Evolutionary conservation across 2,797 vertebrate genomes (phyloP).

Genomic region (Alca torda): DNA sequence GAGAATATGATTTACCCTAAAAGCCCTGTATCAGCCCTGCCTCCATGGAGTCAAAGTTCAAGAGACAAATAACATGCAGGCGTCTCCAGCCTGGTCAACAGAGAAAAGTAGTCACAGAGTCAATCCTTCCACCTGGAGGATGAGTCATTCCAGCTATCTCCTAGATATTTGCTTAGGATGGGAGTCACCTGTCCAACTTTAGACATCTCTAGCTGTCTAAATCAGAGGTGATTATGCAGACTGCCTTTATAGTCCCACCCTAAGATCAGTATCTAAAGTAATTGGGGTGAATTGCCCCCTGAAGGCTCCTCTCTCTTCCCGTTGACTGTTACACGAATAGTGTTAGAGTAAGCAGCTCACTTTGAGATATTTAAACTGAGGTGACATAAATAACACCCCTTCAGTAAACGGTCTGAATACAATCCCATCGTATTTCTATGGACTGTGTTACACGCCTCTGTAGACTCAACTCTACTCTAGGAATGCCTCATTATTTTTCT

Average conservation of each 20-base stretch:
- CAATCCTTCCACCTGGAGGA: background rate
- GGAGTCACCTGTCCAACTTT: background rate
- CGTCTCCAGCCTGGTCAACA: background rate
- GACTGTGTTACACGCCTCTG: background rate
- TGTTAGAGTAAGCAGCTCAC: background rate
- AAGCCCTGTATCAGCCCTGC: background rate
- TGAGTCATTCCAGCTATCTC: background rate
- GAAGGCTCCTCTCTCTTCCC: background rate
- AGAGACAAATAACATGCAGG: background rate
- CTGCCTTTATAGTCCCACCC: background rate
- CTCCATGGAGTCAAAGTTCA: background rate
- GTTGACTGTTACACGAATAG: background rate
- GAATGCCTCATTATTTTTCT: background rate
- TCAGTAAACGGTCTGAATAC: background rate
- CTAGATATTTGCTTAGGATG: background rate
- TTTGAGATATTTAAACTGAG: background rate
- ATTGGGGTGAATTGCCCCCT: background rate
- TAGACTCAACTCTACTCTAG: background rate
- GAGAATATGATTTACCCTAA: background rate
- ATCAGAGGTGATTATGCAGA: background rate
- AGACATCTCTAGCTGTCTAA: background rate
- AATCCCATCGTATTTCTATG: background rate
- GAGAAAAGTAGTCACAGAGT: background rate
- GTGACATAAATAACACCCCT: background rate
- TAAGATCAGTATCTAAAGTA: background rate